These are phyloP conservation scores for Lymantria dispar DNA, from an alignment of 2,888 invertebrate genomes.

Conservation along the genomic window DNA sequence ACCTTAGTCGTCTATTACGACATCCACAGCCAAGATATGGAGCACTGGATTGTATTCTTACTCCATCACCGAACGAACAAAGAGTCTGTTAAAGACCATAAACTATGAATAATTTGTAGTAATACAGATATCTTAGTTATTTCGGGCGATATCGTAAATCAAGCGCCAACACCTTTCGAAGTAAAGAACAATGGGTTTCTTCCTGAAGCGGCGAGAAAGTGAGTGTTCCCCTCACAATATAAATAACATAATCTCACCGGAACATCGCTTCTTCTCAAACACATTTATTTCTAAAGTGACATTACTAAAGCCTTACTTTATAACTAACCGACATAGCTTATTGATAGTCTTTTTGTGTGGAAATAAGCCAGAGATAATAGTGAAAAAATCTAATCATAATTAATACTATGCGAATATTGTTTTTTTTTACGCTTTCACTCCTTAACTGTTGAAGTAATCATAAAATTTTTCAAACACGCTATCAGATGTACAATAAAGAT, in stretches of 20 bases:
- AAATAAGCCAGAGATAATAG: slow-evolving; percentile 29
- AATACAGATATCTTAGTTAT: slow-evolving; percentile 53
- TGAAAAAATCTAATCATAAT: slow-evolving; percentile 17
- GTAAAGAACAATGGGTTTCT: slow-evolving; percentile 56
- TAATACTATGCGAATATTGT: too few species aligned
- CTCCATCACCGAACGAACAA: too few species aligned
- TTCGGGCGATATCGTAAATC: slow-evolving; percentile 33
- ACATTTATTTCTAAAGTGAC: slow-evolving; percentile 40
- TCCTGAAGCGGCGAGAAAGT: slow-evolving; percentile 47
- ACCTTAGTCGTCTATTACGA: too few species aligned
- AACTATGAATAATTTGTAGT: slow-evolving; percentile 50
- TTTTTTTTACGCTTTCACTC: too few species aligned
- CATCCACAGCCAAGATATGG: too few species aligned
- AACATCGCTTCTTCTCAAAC: slow-evolving; percentile 47
- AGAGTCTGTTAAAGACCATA: slow-evolving; percentile 41
- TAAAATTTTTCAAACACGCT: too few species aligned
- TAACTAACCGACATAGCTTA: slow-evolving; percentile 38
- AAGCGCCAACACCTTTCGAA: slow-evolving; percentile 42
- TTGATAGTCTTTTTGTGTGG: slow-evolving; percentile 43
- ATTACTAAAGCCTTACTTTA: slow-evolving; percentile 40
- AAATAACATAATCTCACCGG: slow-evolving; percentile 51
- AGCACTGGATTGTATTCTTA: too few species aligned
- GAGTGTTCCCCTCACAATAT: slow-evolving; percentile 49
- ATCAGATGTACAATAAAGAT: too few species aligned
- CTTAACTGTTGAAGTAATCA: too few species aligned